Conservation (phyloP, 2,888 invertebrate species). For the Ptychoptera albimana region DNA sequence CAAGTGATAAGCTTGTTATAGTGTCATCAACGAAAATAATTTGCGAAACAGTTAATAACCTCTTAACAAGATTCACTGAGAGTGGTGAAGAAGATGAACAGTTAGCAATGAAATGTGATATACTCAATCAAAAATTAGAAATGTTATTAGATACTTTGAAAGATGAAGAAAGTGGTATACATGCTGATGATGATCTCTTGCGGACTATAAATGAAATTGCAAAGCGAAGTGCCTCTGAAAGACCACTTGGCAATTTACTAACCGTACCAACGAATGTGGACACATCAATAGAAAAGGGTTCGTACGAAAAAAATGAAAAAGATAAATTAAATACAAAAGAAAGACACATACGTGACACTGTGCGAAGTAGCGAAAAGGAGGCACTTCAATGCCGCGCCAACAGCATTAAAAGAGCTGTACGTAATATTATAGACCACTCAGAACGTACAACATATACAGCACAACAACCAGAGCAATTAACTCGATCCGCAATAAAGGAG, state of each 20-base stretch:
- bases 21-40: constrained; percentile 56
- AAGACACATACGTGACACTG: constrained; percentile 9
- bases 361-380: constrained; percentile 35
- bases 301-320: constrained; percentile 36
- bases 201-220: constrained; percentile 23
- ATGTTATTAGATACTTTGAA: constrained; percentile 54
- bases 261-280: background rate
- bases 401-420: constrained; percentile 67
- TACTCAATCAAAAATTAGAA: constrained; percentile 57
- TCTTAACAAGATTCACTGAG: constrained; percentile 45
- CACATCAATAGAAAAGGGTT: constrained; percentile 21
- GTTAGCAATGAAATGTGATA: constrained; percentile 49
- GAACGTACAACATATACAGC: constrained; percentile 32
- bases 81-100: constrained; percentile 44
- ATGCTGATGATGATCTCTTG: constrained; percentile 25
- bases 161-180: constrained; percentile 40
- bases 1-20: constrained; percentile 56
- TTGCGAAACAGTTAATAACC: constrained; percentile 65
- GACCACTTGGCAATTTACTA: background rate
- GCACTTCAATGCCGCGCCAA: constrained; percentile 50
- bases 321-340: constrained; percentile 35
- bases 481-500: background rate
- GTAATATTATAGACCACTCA: constrained; percentile 64
- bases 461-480: constrained; percentile 16
- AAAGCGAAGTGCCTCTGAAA: constrained; percentile 15